phyloP scores from a whole-genome alignment of 1,140 invertebrate genomes.

The Drosophila oshimai region DNA sequence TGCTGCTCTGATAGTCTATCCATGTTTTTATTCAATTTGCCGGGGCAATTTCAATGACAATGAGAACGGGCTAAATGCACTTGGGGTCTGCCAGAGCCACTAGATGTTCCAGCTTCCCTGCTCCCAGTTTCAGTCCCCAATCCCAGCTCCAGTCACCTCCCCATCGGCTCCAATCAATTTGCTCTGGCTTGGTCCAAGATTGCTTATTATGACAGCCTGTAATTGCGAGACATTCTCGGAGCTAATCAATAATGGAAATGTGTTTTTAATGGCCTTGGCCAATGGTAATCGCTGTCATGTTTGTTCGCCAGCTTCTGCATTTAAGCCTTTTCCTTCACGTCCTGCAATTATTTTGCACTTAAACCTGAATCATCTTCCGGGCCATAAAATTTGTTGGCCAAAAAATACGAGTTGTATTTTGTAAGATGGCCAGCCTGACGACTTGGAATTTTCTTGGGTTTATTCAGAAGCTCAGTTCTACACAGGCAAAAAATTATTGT shows the following conservation, averaged over 20 bases:
- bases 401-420: slow-evolving; percentile 4
- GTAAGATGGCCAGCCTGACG: not conserved
- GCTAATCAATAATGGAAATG: slow-evolving; percentile 74
- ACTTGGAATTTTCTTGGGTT: not conserved
- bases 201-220: slow-evolving; percentile 63
- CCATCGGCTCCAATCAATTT: slow-evolving; percentile 50
- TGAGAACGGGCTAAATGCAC: slow-evolving; percentile 24
- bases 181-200: slow-evolving; percentile 24
- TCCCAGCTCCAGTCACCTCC: not conserved
- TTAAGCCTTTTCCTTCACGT: slow-evolving; percentile 24
- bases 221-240: slow-evolving; percentile 53
- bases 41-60: slow-evolving; percentile 58
- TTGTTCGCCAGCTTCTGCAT: slow-evolving; percentile 32
- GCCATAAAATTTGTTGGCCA: slow-evolving; percentile 30
- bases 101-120: not conserved
- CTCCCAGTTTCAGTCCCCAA: not conserved
- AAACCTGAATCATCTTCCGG: slow-evolving; percentile 49
- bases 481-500: not conserved
- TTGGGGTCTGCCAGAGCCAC: not conserved
- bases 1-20: slow-evolving; percentile 1
- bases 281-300: slow-evolving; percentile 43
- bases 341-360: slow-evolving; percentile 71
- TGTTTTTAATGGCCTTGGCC: slow-evolving; percentile 48
- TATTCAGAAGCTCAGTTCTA: not conserved
- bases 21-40: slow-evolving; percentile 78